phyloP scores from a whole-genome alignment of 2,888 invertebrate genomes.

The Ophioninae sp. region DNA sequence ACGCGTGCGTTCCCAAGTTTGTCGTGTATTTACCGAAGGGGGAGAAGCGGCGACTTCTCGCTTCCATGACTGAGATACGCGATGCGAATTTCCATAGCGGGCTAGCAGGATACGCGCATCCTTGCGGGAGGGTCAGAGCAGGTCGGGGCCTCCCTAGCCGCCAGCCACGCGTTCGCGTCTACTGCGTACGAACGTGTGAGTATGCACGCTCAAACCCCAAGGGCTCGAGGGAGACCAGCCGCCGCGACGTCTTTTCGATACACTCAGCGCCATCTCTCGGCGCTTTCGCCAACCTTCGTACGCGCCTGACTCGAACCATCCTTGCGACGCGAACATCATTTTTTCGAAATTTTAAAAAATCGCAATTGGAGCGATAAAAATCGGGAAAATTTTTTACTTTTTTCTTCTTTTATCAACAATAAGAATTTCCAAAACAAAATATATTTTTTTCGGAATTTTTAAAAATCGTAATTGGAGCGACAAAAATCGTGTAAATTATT shows the following conservation, averaged over 20 bases:
- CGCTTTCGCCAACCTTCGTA: too few relatives aligned
- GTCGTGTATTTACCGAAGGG: slow-evolving; percentile 4
- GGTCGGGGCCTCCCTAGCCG: slow-evolving; percentile 56
- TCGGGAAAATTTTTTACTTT: too few relatives aligned
- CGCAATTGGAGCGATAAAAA: too few relatives aligned
- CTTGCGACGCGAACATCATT: too few relatives aligned
- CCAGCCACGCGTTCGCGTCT: slow-evolving; percentile 22
- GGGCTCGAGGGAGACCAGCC: neutral
- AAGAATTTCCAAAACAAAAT: slow-evolving; percentile 16
- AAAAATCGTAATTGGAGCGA: too few relatives aligned
- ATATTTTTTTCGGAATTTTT: neutral
- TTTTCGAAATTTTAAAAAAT: too few relatives aligned
- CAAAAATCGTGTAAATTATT: too few relatives aligned
- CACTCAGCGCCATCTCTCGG: slow-evolving; percentile 53
- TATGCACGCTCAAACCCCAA: too few relatives aligned
- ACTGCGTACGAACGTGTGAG: too few relatives aligned
- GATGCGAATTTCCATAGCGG: slow-evolving; percentile 60
- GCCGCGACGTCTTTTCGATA: slow-evolving; percentile 19
- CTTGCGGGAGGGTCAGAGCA: slow-evolving; percentile 52
- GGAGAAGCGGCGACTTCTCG: slow-evolving; percentile 49
- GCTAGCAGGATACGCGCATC: slow-evolving; percentile 53
- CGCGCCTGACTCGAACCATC: neutral
- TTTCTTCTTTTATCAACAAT: too few relatives aligned
- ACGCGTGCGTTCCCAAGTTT: slow-evolving; percentile 51
- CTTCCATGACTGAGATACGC: slow-evolving; percentile 33